Evolutionary conservation across 2,797 vertebrate species (phyloP).

Genomic region (Mormyrus hasselquistii): DNA sequence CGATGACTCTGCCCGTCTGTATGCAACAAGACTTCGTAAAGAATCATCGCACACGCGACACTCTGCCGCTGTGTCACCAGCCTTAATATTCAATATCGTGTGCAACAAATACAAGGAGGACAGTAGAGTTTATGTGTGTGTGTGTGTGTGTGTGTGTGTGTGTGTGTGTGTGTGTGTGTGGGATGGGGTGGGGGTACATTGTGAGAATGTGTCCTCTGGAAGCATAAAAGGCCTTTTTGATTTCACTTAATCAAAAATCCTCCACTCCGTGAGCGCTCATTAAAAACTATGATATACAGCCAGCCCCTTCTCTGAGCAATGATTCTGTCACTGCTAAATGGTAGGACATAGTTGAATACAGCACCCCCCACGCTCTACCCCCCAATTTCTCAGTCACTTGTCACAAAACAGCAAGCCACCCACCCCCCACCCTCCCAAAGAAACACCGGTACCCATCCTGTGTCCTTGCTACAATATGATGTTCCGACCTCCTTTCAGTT

Average conservation of each 20-base stretch:
- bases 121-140: background rate
- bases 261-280: background rate
- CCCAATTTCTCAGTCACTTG: background rate
- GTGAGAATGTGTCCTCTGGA: background rate
- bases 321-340: conserved; percentile 4
- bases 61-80: background rate
- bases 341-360: background rate
- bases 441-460: background rate
- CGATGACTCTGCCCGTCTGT: background rate
- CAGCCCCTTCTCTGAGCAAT: background rate
- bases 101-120: background rate
- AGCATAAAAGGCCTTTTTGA: background rate
- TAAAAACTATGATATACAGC: background rate
- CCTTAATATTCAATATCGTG: background rate
- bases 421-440: background rate
- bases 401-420: background rate
- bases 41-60: background rate
- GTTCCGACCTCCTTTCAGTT: background rate
- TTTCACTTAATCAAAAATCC: background rate
- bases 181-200: background rate
- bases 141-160: too few species aligned
- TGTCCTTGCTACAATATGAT: background rate
- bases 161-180: too few species aligned
- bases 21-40: background rate
- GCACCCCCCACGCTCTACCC: background rate